phyloP scores from a whole-genome alignment of 2,113 vertebrate species.

The Leptodactylus fuscus region DNA sequence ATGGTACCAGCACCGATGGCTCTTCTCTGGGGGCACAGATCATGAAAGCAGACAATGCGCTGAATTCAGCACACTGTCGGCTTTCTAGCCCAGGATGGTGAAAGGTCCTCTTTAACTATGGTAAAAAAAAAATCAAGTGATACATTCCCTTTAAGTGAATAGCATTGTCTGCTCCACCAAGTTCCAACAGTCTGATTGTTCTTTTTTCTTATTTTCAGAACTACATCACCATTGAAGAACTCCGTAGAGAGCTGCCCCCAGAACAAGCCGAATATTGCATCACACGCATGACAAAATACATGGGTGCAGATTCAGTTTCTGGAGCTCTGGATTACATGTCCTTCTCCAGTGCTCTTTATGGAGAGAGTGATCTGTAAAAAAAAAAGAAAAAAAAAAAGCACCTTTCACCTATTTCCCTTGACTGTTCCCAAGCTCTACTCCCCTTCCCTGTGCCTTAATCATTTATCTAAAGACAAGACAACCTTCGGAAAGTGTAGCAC shows the following conservation, averaged over 20 bases:
- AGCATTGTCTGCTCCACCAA: too few species aligned
- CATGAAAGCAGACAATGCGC: too few species aligned
- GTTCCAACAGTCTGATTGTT: not conserved
- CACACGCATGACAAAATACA: slow-evolving; percentile 86
- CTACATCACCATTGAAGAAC: slow-evolving; percentile 88
- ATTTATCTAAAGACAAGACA: slow-evolving; percentile 28
- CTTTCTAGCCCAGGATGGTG: too few species aligned
- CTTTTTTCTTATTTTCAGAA: slow-evolving; percentile 62
- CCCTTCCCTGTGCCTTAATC: slow-evolving; percentile 8
- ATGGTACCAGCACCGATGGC: too few species aligned
- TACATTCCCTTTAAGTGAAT: too few species aligned
- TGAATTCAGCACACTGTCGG: too few species aligned
- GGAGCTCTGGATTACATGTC: slow-evolving; percentile 91
- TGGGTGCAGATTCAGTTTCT: slow-evolving; percentile 69
- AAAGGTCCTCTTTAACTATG: too few species aligned
- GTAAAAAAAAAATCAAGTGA: too few species aligned
- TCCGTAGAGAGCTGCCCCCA: slow-evolving; percentile 83
- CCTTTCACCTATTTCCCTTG: not conserved
- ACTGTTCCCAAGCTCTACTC: slow-evolving; percentile 34
- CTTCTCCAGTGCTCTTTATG: slow-evolving; percentile 91
- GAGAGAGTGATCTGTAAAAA: slow-evolving; percentile 88
- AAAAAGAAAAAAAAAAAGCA: slow-evolving; percentile 62
- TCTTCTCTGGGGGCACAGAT: too few species aligned
- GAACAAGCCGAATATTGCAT: slow-evolving; percentile 94
- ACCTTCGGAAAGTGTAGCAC: slow-evolving; percentile 38